Evolutionary conservation across 2,888 invertebrate genomes (phyloP).

Genomic region (Eupelmus urozonus): DNA sequence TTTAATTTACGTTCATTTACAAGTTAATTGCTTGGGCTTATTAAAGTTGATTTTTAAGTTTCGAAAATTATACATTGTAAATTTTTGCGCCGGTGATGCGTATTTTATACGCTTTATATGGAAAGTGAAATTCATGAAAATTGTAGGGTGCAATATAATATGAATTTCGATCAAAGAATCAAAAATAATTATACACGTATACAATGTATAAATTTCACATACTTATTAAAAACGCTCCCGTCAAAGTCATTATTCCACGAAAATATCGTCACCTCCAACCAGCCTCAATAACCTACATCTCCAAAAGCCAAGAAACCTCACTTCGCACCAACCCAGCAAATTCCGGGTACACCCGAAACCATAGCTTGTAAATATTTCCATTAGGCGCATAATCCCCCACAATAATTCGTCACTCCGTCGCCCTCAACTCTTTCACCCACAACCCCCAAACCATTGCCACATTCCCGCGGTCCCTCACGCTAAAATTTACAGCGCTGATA

Average conservation of each 20-base stretch:
- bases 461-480: slow-evolving; percentile 4
- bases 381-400: slow-evolving; percentile 43
- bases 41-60: background rate
- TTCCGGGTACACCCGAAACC: background rate
- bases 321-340: too few relatives aligned
- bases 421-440: background rate
- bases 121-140: too few relatives aligned
- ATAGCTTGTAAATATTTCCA: slow-evolving; percentile 41
- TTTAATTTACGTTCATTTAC: background rate
- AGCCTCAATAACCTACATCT: too few relatives aligned
- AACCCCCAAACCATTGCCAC: background rate
- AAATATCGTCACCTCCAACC: too few relatives aligned
- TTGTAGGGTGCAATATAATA: too few relatives aligned
- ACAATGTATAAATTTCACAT: too few relatives aligned
- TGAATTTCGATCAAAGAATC: too few relatives aligned
- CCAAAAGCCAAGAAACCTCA: background rate
- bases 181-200: too few relatives aligned
- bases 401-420: slow-evolving; percentile 33
- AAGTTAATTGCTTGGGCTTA: background rate
- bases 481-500: slow-evolving; percentile 47
- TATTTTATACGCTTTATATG: too few relatives aligned
- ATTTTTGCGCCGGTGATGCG: too few relatives aligned
- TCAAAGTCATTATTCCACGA: too few relatives aligned
- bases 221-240: too few relatives aligned
- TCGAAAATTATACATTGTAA: background rate